Evolutionary conservation across 2,113 vertebrate genomes (phyloP).

Genomic region (Willisornis vidua): DNA sequence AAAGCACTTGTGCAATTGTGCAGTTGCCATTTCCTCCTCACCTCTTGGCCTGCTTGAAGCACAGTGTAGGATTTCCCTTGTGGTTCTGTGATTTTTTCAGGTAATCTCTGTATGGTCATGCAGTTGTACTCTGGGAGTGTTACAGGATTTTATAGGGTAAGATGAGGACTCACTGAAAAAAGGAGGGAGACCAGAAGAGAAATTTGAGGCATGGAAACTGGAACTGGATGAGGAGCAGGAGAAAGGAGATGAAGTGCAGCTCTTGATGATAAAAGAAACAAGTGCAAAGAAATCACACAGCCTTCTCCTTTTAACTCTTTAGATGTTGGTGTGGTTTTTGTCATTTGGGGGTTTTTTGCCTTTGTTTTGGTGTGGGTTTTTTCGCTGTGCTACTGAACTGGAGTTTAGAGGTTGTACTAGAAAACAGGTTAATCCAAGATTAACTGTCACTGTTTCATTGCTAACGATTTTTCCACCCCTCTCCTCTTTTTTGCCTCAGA

Average conservation of each 20-base stretch:
- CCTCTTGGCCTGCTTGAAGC: not conserved
- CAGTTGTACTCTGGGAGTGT: not conserved
- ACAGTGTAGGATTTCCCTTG: not conserved
- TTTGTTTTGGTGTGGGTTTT: not conserved
- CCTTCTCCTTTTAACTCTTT: not conserved
- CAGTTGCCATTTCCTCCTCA: not conserved
- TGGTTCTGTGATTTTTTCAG: not conserved
- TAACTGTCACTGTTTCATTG: not conserved
- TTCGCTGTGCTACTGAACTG: not conserved
- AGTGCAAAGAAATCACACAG: not conserved
- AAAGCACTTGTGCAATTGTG: not conserved
- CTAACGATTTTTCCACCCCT: not conserved
- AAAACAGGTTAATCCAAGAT: not conserved
- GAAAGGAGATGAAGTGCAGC: not conserved
- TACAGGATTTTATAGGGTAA: not conserved
- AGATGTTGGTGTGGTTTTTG: not conserved
- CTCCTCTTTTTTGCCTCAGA: not conserved
- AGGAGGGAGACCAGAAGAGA: not conserved
- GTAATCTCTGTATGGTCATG: rapidly evolving
- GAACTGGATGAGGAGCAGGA: not conserved
- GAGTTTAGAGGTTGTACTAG: not conserved
- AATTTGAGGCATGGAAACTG: not conserved
- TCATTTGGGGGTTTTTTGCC: rapidly evolving
- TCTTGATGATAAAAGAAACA: not conserved
- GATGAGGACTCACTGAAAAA: not conserved